Base-by-base conservation (phyloP, 1,140 invertebrate species). In the Diorhabda sublineata region DNA sequence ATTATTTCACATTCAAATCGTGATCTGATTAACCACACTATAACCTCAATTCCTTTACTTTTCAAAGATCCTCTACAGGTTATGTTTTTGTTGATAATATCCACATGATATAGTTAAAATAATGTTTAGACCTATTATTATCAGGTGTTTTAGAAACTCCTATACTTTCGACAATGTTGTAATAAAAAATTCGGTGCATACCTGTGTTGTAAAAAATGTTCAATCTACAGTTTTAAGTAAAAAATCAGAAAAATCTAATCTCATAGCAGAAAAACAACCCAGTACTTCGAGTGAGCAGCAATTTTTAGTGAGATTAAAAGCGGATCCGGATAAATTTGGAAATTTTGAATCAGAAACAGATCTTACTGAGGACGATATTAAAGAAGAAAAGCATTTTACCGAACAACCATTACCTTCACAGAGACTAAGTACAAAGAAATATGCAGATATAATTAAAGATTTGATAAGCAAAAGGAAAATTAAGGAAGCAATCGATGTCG, bases 401-500 rank as follows among this genome's bases (percentile, higher is more conserved):
- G 80, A 84, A 61, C 70, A 78, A 47, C 83, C 85, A 44, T 59
- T 82, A 26, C 74, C 77, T 41, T 78, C 77, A 9, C 81, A 84
- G 76, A 81, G 85, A 75, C 78, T 87, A 11, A 82, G 83, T 41
- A 83, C 80, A 3, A 87, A 84, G 71, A 82, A 91, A 67, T 92
- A 92, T 81, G 86, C 85, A 3, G 81, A 87, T 71, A 77, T 91
- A 58, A 92, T 93, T 5, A 92, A 91, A 78, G 80, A 84, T 52
- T 83, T 87, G 75, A 75, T 92, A n/a, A 74, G 77, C 43, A 83
- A 86, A 52, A 84, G 86, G 45, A 84, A 90, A 76, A 77, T 92
- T 52, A 85, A 86, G 71, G 88, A 91, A 78, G 94, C 94, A 4
- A 82, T 94, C 52, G 85, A 89, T 70, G 84, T 96, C 3, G 79